phyloP scores from a whole-genome alignment of 2,113 vertebrate species.

The cat (Felis catus) region F.catus_Fca126_mat1.0 CM031411.1:101824001-101824500 shows the following conservation, averaged over 20 bases:
- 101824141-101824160: background rate
- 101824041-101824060: background rate
- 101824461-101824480: constrained; percentile 52
- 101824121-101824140: background rate
- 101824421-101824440: constrained; percentile 49
- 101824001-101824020: background rate
- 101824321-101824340: background rate
- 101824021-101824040: background rate
- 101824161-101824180: background rate
- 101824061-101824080: constrained; percentile 11
- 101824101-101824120: background rate
- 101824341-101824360: constrained; percentile 25
- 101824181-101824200: background rate
- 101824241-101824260: background rate
- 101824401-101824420: background rate
- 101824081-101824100: background rate
- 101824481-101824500: constrained; percentile 41
- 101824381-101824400: background rate
- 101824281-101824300: background rate
- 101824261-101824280: background rate
- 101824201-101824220: constrained; percentile 10
- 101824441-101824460: constrained; percentile 33
- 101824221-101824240: background rate
- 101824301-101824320: background rate
- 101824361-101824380: constrained; percentile 17